Base-by-base conservation (phyloP, 2,113 vertebrate genomes). In the Oreochromis niloticus region DNA sequence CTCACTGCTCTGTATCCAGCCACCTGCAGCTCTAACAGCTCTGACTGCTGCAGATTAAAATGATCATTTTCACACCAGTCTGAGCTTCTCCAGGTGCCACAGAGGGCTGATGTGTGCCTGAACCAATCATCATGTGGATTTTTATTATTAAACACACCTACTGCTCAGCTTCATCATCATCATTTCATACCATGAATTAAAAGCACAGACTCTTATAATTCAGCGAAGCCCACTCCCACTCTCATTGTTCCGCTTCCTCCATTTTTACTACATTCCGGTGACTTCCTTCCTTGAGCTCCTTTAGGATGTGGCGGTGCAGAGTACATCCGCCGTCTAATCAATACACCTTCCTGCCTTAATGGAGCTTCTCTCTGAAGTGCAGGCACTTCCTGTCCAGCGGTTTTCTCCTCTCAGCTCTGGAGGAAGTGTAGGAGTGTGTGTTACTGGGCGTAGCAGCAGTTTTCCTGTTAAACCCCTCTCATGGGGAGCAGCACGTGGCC, bases 291-390 rank as follows among this genome's bases (percentile, higher is more conserved):
- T 30, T 56, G 78, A 30, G 8, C 10, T 6, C 2, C n/a, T 46
- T 68, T 3, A 63, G 89, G 86, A 91, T 7, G 82, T 27, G 81
- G 85, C 2, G 48, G 9, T 81, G 43, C 85, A 19, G n/a, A 41
- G 22, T 8, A n/a, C 79, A 82, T 90, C 88, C 83, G 10, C 46
- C n/a, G 17, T 39, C 90, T 90, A 93, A 91, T 91, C 90, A 92
- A 55, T 24, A 59, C 3, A 19, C 19, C 81, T 91, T 93, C 93
- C 92, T 88, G 89, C 16, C 66, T 80, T 88, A 43, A 54, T 32
- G 71, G 68, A 41, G 82, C 75, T n/a, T 63, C 80, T 78, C 27
- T 91, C 85, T 90, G 43, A 89, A 56, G 87, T 71, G 66, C 2
- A 55, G 81, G n/a, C 22, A 57, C 84, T 93, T 92, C 90, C 93